Percentiles rank a stretch among this genome's conserved stretches.
Conservation (phyloP, 2,888 invertebrate genomes). For the Drosophila nr. perissopoda region DNA sequence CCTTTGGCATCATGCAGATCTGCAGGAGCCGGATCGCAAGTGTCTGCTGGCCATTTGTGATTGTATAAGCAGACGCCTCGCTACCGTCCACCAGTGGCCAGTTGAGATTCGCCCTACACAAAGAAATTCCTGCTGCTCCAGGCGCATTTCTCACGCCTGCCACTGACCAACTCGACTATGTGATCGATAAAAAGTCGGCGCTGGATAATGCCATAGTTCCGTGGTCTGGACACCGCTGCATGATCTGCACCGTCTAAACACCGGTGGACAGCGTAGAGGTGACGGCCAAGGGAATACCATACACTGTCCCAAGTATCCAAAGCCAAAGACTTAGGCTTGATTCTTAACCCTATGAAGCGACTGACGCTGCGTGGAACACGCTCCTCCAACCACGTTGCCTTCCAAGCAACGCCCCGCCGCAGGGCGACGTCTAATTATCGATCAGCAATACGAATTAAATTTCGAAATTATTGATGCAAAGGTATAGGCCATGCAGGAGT, state of each 20-base stretch:
- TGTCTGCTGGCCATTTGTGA: constrained; percentile 92
- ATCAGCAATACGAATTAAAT: constrained; percentile 92
- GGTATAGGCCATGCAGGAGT: constrained; percentile 10
- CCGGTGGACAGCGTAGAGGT: constrained; percentile 83
- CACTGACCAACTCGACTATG: constrained; percentile 96
- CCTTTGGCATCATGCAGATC: constrained; percentile 99
- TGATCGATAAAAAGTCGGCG: constrained; percentile 98
- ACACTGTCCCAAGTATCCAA: constrained; percentile 94
- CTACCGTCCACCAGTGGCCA: constrained; percentile 89
- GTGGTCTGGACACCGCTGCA: constrained; percentile 88
- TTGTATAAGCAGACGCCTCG: constrained; percentile 92
- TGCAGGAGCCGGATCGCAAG: constrained; percentile 95
- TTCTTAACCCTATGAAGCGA: constrained; percentile 93
- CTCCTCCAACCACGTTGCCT: constrained; percentile 86
- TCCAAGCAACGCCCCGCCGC: constrained; percentile 88
- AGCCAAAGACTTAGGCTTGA: constrained; percentile 98
- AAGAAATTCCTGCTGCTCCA: constrained; percentile 97
- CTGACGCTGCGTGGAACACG: constrained; percentile 86
- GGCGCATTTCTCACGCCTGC: constrained; percentile 94
- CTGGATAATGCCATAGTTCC: constrained; percentile 92
- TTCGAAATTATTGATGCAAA: constrained; percentile 85
- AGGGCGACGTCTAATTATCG: constrained; percentile 91
- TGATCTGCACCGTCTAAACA: constrained; percentile 86
- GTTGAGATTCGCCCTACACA: constrained; percentile 95
- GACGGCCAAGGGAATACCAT: constrained; percentile 86